Base-by-base conservation (phyloP, 2,113 vertebrate genomes). In the Clinocottus analis region DNA sequence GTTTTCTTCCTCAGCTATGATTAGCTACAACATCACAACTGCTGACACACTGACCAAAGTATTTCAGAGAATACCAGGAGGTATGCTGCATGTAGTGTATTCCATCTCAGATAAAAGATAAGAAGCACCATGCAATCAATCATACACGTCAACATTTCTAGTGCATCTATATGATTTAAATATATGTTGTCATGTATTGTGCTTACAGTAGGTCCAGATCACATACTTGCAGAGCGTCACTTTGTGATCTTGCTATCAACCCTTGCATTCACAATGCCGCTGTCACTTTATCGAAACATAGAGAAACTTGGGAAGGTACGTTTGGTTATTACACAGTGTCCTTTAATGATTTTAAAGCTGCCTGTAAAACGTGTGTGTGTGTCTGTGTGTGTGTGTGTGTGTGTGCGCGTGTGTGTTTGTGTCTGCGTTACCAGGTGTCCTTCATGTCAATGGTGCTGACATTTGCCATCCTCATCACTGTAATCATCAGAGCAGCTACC, bases 21-120 rank as follows among this genome's bases (percentile, higher is more conserved):
- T 99, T 85, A 99, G 97, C 94, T 99, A 99, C 93, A 99, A 98
- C 93, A 98, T 99, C 89, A 96, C 97, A 91, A 95, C 95, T 74
- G 98, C 96, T 83, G 97, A 99, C 81, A 98, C 96, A 51, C 77
- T 99, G 89, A 96, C 96, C 83, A 99, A 99, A 96, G 96, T 98
- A 76, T 97, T 99, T 90, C 95, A 96, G 87, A 96, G 95, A 92
- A 95, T 99, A 82, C 96, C 97, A 89, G 97, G 96, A 96, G 97
- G 98, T 98, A 78, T 13, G 45, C 10, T n/a, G 8, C 35, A 51
- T 23, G 12, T 4, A n/a, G 2, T 60, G 21, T 11, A 4, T 23
- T 72, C 4, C 37, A 13, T 12, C 8, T 25, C 17, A 64, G 16
- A 67, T 27, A 7, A 72, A 27, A 47, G 0, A 4, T 14, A 72